Evolutionary conservation across 2,888 invertebrate genomes (phyloP).

Genomic region (Eristalis pertinax): DNA sequence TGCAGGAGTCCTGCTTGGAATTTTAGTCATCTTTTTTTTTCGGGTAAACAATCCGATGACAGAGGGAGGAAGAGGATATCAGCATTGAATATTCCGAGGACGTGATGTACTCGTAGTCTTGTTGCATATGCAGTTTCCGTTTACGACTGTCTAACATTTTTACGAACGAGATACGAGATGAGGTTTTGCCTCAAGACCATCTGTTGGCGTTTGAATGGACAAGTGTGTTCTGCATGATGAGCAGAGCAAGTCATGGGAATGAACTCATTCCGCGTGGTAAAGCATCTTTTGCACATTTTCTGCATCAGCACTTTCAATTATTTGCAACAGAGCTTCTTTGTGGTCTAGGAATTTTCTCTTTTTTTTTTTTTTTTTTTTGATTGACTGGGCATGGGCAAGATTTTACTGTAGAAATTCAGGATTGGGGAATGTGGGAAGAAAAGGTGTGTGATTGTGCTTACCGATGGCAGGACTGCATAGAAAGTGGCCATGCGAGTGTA

Average conservation of each 20-base stretch:
- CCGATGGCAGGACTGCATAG: too few relatives aligned
- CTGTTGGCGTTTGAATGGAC: constrained; percentile 49
- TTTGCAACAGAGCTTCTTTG: constrained; percentile 12
- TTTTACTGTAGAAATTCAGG: not conserved
- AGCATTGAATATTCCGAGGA: constrained; percentile 27
- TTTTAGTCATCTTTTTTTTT: constrained; percentile 1
- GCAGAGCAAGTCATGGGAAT: constrained; percentile 6
- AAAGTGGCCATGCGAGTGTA: too few relatives aligned
- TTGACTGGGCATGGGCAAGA: not conserved
- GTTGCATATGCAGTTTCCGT: constrained; percentile 22
- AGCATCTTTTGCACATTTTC: constrained; percentile 36
- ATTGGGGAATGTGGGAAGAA: too few relatives aligned
- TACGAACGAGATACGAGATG: constrained; percentile 1
- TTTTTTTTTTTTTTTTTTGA: not conserved
- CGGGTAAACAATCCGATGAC: constrained; percentile 21
- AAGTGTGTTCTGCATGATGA: constrained; percentile 35
- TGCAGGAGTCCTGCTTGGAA: not conserved
- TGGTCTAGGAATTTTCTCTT: not conserved
- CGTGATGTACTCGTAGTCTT: constrained; percentile 16
- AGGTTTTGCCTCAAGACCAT: constrained; percentile 6
- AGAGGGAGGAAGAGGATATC: constrained; percentile 8
- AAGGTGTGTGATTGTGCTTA: too few relatives aligned
- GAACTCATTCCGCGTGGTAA: constrained; percentile 7
- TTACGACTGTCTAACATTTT: constrained; percentile 8
- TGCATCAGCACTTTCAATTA: constrained; percentile 46